Evolutionary conservation across 2,113 vertebrate species (phyloP), one percentile per base, ranked within the genome.

Genomic region (Xiphophorus couchianus): DNA sequence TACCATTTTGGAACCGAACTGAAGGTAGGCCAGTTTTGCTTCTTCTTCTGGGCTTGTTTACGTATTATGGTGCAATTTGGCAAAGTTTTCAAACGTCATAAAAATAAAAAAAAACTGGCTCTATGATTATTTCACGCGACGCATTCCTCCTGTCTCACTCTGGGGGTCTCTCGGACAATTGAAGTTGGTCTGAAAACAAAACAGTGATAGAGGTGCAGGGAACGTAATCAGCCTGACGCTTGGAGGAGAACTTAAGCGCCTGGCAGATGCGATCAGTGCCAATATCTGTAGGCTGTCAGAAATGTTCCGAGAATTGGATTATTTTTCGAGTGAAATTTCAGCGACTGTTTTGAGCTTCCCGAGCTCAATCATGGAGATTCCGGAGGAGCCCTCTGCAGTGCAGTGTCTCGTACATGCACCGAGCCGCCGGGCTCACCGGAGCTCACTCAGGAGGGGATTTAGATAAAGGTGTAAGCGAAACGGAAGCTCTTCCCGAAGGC

Each of bases 331-430:
- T 37, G 22, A 58, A 58, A 58, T 58, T 17, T 58, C 25, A n/a
- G 51, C 22, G 22, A n/a, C 19, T 58, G 51, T 58, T 87, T 89
- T 72, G 35, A 37, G 78, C 71, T 58, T 84, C 69, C 63, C 72
- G 71, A 82, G 82, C 82, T 85, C 71, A 68, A 37, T 84, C 62
- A 27, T 66, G 86, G 79, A 81, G 86, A 76, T 80, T 83, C 83
- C 58, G 72, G 73, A 79, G 89, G 80, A 91, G 81, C 86, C 87
- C 88, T 91, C 92, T 93, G 92, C 92, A 93, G 86, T 93, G 92
- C 92, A 84, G 91, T 86, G 82, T 66, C 12, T 66, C 25, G 22
- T 58, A 81, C 86, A 63, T 65, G 58, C 85, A 78, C 70, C 73
- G 69, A 84, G 86, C 86, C 80, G 81, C 86, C 77, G 85, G 84